phyloP scores from a whole-genome alignment of 2,888 invertebrate species.

The Rosalia funebris region DNA sequence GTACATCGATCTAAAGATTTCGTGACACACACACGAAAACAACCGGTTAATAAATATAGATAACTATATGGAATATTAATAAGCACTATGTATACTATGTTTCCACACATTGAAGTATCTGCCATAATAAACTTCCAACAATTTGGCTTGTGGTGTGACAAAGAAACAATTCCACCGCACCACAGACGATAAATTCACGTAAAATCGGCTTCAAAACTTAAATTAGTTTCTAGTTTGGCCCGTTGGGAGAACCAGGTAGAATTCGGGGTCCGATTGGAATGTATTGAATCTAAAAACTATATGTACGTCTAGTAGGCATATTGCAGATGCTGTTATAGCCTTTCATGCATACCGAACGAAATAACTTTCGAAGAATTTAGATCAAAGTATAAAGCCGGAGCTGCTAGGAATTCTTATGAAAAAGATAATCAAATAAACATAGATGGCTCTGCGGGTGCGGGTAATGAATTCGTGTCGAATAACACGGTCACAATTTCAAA shows the following conservation, averaged over 20 bases:
- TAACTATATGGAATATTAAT: no score
- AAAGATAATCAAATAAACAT: slow-evolving; percentile 13
- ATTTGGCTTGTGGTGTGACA: slow-evolving; percentile 7
- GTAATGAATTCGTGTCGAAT: no score
- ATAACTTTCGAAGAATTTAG: slow-evolving; percentile 35
- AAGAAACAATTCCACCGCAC: slow-evolving; percentile 25
- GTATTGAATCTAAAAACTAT: slow-evolving; percentile 49
- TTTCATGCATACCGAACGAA: slow-evolving; percentile 38
- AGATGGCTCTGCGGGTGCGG: neutral
- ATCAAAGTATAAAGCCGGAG: slow-evolving; percentile 24
- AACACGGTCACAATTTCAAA: no score
- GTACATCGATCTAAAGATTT: no score
- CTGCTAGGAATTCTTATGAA: slow-evolving; percentile 25
- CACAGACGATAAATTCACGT: slow-evolving; percentile 49
- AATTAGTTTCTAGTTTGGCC: slow-evolving; percentile 57
- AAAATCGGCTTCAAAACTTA: slow-evolving; percentile 58
- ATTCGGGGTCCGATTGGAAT: slow-evolving; percentile 50
- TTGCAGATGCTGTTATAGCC: slow-evolving; percentile 35
- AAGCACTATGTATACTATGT: no score
- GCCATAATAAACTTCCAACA: neutral
- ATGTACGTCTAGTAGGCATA: slow-evolving; percentile 33
- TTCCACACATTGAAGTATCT: neutral
- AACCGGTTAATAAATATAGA: no score
- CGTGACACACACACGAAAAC: no score
- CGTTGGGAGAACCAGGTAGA: slow-evolving; percentile 53